phyloP scores from a whole-genome alignment of 2,113 vertebrate genomes.

The Callorhinus ursinus region DNA sequence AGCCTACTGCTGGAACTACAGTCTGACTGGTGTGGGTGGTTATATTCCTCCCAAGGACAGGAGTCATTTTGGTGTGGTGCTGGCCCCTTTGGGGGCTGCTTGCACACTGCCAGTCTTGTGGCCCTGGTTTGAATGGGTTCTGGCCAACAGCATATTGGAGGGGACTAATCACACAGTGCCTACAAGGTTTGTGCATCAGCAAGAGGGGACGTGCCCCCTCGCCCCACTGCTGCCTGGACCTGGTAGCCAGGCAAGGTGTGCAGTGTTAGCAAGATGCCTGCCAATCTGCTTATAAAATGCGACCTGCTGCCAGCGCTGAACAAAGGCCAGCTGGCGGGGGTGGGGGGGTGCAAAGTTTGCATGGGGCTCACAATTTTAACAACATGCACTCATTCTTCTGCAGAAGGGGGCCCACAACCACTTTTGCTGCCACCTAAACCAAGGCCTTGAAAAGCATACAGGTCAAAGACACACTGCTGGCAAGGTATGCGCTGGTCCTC shows the following conservation, averaged over 20 bases:
- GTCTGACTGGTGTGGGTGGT: neutral
- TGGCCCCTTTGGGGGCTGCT: neutral
- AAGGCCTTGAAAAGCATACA: neutral
- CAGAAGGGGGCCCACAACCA: neutral
- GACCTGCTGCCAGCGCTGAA: neutral
- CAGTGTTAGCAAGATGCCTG: neutral
- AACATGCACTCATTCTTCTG: neutral
- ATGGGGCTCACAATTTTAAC: neutral
- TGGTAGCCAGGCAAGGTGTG: neutral
- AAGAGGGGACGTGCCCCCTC: neutral
- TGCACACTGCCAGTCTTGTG: neutral
- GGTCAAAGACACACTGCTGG: neutral
- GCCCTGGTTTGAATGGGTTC: neutral
- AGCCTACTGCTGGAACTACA: neutral
- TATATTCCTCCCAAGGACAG: neutral
- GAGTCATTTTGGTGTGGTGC: neutral
- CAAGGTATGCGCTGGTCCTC: neutral
- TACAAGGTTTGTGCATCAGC: neutral
- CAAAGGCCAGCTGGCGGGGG: too few relatives aligned
- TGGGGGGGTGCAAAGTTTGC: neutral
- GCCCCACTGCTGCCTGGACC: neutral
- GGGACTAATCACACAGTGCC: neutral
- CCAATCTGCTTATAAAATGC: neutral
- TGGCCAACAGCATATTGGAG: neutral
- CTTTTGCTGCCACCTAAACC: neutral